These are phyloP conservation scores for Eueremaeus valkanovi DNA, from an alignment of 2,888 invertebrate genomes.

Conservation along the genomic window DNA sequence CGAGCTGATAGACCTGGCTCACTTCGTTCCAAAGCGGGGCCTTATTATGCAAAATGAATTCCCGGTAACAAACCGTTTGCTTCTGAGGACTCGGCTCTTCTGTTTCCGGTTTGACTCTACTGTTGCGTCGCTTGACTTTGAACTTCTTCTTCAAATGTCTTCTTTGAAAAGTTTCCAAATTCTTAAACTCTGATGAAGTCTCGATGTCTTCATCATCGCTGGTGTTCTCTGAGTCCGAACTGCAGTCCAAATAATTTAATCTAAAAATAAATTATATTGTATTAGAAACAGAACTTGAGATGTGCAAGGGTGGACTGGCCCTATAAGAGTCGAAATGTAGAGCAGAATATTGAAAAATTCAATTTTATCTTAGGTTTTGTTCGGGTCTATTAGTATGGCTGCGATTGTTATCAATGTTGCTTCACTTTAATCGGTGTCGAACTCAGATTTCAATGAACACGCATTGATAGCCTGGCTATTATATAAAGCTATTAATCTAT, in stretches of 20 bases:
- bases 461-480: too few relatives aligned
- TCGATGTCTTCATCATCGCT: slow-evolving; percentile 49
- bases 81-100: background rate
- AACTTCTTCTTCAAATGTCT: slow-evolving; percentile 83
- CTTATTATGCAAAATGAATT: slow-evolving; percentile 96
- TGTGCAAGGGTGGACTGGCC: too few relatives aligned
- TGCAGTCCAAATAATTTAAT: slow-evolving; percentile 48
- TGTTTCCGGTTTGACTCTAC: slow-evolving; percentile 40
- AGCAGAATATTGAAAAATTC: too few relatives aligned
- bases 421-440: too few relatives aligned
- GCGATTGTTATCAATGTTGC: too few relatives aligned
- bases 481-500: too few relatives aligned
- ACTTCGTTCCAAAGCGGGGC: slow-evolving; percentile 98
- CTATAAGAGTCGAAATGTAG: too few relatives aligned
- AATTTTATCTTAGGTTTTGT: too few relatives aligned
- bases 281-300: too few relatives aligned
- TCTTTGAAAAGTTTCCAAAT: slow-evolving; percentile 85
- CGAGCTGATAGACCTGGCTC: slow-evolving; percentile 96
- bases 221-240: slow-evolving; percentile 51
- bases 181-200: slow-evolving; percentile 62
- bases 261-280: slow-evolving; percentile 31
- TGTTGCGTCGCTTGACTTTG: slow-evolving; percentile 44
- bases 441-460: too few relatives aligned
- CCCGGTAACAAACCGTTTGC: background rate
- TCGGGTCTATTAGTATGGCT: too few relatives aligned